These are phyloP conservation scores for Dendrolimus kikuchii DNA, from an alignment of 1,140 invertebrate species.

Conservation along the genomic window DNA sequence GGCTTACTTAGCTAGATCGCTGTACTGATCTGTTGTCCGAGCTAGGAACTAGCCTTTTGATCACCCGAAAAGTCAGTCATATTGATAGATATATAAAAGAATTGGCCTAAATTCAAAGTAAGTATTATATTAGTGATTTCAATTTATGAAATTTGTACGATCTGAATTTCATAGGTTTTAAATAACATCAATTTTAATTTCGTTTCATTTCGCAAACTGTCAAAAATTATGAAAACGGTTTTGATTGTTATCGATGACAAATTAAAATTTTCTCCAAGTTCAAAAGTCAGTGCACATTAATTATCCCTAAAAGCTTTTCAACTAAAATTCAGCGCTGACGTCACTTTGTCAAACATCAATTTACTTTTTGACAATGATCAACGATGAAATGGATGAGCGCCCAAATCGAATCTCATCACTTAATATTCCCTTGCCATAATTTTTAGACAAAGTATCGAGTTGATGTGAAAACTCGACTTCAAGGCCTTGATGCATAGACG, in stretches of 20 bases:
- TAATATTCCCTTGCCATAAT: constrained; percentile 8
- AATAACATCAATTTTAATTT: no score
- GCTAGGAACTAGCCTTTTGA: no score
- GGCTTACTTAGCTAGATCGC: no score
- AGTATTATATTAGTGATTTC: no score
- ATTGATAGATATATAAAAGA: no score
- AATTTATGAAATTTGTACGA: no score
- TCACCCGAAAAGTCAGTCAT: no score
- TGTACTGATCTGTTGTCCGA: no score
- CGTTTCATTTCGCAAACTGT: background rate
- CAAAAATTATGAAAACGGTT: constrained; percentile 17
- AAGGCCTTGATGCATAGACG: no score
- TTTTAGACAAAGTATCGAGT: no score
- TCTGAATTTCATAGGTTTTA: no score
- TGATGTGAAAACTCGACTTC: background rate
- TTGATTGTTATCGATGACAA: constrained; percentile 26
- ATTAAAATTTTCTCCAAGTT: constrained; percentile 35
- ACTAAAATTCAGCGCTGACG: constrained; percentile 49
- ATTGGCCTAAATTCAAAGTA: no score
- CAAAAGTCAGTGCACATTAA: constrained; percentile 42
- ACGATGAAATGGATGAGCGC: constrained; percentile 37
- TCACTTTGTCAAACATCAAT: constrained; percentile 67
- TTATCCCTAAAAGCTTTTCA: constrained; percentile 63
- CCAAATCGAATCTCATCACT: constrained; percentile 14
- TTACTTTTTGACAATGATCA: constrained; percentile 62